Evolutionary conservation across 2,113 vertebrate genomes (phyloP), one percentile per base, ranked within the genome.

Genomic region (Tragelaphus strepsiceros): DNA sequence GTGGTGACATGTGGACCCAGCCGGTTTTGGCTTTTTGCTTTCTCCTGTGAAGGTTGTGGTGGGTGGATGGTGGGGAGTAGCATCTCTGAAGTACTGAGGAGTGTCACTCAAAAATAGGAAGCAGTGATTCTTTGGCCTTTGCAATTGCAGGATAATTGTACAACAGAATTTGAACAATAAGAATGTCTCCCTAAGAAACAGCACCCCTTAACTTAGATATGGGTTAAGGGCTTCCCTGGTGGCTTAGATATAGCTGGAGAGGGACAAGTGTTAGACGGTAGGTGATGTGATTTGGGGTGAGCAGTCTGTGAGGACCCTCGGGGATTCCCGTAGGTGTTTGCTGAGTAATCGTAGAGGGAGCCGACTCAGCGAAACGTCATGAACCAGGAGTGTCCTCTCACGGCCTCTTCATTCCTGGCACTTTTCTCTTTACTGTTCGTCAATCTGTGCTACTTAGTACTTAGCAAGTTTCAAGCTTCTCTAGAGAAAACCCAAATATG

Each of bases 231-330:
- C 35, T 24, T 74, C 67, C 67, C 35, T 74, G 21, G 67, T 39
- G 67, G 67, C 67, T 67, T 86, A 59, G 21, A 62, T 28, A 5
- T 7, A 24, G 26, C 26, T 16, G 51, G 53, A 77, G 51, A 22
- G 58, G 91, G 26, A 59, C 59, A 64, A 17, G 13, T 49, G 35
- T 71, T 28, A 54, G 85, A 53, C 9, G 32, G 91, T 4, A 46
- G 71, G 61, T 4, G 62, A 59, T 22, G 2, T 19, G 15, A 30
- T 9, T 43, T n/a, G 19, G 46, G 51, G n/a, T 19, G 9, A 12
- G 71, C 8, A 21, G 35, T 30, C 24, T 19, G 0, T 26, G 8
- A 58, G 49, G 5, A 77, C 9, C 30, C 64, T 8, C 1, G 2
- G 43, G 30, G 11, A 21, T 64, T 59, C 58, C 30, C 6, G 16